Conservation (phyloP, 2,113 vertebrate species). For the Pardalotus punctatus region DNA sequence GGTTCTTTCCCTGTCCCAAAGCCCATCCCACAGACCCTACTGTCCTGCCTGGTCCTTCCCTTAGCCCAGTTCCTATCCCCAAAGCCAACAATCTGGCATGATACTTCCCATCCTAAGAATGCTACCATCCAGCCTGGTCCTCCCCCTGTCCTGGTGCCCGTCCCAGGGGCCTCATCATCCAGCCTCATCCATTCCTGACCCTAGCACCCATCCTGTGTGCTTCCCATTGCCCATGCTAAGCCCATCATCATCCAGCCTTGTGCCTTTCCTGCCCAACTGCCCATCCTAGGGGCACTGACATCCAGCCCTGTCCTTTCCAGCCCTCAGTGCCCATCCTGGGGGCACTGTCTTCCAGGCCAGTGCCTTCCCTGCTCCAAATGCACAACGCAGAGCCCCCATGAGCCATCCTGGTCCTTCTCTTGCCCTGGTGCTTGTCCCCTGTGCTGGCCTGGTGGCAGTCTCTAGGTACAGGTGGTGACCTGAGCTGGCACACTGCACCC, state of each 20-base stretch:
- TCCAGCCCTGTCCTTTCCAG: neutral
- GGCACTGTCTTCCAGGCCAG: neutral
- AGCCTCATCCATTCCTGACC: neutral
- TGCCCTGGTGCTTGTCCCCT: neutral
- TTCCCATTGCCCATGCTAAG: neutral
- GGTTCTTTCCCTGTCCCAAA: neutral
- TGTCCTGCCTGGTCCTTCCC: neutral
- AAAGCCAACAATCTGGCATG: neutral
- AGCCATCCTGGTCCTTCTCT: neutral
- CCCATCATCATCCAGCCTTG: neutral
- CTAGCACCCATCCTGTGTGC: accelerated
- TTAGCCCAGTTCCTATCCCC: neutral
- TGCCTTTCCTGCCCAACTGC: neutral
- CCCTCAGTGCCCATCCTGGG: neutral
- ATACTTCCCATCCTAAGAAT: neutral
- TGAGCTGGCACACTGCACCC: neutral
- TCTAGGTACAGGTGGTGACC: neutral
- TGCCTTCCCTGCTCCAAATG: neutral
- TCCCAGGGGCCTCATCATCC: neutral
- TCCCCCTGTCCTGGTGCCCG: neutral
- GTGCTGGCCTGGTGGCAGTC: neutral
- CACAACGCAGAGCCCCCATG: accelerated
- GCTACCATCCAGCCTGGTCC: neutral
- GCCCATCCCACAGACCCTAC: neutral
- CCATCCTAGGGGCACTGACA: neutral